Conservation (phyloP, 2,888 invertebrate species). For the Polydrusus tereticollis region DNA sequence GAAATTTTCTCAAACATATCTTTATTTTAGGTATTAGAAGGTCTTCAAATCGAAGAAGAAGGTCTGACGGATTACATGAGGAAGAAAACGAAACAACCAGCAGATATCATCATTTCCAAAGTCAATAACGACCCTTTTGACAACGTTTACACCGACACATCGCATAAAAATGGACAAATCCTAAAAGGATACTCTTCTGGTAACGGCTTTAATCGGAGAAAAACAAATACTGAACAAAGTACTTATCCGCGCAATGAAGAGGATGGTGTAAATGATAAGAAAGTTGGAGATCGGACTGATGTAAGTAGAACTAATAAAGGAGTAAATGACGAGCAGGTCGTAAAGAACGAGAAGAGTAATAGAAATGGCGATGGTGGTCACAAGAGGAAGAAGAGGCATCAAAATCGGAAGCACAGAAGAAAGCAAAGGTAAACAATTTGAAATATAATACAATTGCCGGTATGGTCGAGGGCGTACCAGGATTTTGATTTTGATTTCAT, state of each 20-base stretch:
- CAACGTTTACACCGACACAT: slow-evolving; percentile 19
- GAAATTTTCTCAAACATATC: background rate
- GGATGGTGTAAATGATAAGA: background rate
- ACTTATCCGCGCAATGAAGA: background rate
- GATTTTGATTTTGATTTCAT: no score
- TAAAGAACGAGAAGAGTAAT: background rate
- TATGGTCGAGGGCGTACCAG: background rate
- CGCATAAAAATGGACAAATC: slow-evolving; percentile 29
- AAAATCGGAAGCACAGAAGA: slow-evolving; percentile 35
- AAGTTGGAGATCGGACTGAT: background rate
- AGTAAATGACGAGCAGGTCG: background rate
- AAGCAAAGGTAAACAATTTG: slow-evolving; percentile 33
- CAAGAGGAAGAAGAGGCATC: slow-evolving; percentile 50
- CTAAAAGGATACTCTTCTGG: slow-evolving; percentile 41
- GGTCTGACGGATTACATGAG: slow-evolving; percentile 81
- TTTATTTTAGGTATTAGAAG: slow-evolving; percentile 73
- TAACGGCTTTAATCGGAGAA: background rate
- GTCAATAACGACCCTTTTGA: slow-evolving; percentile 63
- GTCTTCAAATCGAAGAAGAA: slow-evolving; percentile 87
- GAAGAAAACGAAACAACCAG: slow-evolving; percentile 78
- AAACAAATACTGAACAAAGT: background rate
- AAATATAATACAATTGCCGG: slow-evolving; percentile 14
- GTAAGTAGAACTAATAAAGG: background rate
- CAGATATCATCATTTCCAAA: slow-evolving; percentile 52
- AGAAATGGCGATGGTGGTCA: slow-evolving; percentile 2